These are phyloP conservation scores for Ahaetulla prasina DNA, from an alignment of 2,113 vertebrate species.

Conservation along the genomic window DNA sequence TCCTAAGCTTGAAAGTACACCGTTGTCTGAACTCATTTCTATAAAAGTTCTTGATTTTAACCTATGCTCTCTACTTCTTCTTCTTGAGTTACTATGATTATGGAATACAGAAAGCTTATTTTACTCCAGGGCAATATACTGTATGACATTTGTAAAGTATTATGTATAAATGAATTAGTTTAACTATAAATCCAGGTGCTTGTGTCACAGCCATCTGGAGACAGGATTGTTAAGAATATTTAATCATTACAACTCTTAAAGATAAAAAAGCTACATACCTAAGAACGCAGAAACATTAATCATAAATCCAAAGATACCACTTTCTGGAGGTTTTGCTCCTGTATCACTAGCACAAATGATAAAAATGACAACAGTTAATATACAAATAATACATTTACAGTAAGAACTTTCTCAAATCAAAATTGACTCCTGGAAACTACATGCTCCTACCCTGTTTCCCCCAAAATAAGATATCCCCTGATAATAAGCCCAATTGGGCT, in stretches of 20 bases:
- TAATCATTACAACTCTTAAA: background rate
- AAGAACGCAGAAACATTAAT: conserved; percentile 85
- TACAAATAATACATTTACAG: background rate
- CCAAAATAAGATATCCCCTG: too few relatives aligned
- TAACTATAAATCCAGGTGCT: background rate
- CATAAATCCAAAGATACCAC: conserved; percentile 93
- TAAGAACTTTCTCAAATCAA: background rate
- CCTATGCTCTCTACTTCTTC: background rate
- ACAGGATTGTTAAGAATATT: background rate
- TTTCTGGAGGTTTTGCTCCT: conserved; percentile 85
- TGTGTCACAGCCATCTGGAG: background rate
- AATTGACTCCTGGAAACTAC: background rate
- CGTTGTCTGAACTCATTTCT: background rate
- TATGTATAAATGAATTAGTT: background rate
- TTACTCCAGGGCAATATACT: background rate
- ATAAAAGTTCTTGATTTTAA: background rate
- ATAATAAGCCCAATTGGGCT: too few relatives aligned
- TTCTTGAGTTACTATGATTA: background rate
- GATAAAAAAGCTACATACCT: conserved; percentile 69
- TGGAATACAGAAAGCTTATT: background rate
- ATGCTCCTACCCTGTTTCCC: too few relatives aligned
- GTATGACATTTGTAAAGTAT: background rate
- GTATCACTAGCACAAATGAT: conserved; percentile 78
- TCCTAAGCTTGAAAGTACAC: background rate
- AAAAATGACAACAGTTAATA: conserved; percentile 25